Conservation (phyloP, 2,113 vertebrate species). For the Delphinus delphis region DNA sequence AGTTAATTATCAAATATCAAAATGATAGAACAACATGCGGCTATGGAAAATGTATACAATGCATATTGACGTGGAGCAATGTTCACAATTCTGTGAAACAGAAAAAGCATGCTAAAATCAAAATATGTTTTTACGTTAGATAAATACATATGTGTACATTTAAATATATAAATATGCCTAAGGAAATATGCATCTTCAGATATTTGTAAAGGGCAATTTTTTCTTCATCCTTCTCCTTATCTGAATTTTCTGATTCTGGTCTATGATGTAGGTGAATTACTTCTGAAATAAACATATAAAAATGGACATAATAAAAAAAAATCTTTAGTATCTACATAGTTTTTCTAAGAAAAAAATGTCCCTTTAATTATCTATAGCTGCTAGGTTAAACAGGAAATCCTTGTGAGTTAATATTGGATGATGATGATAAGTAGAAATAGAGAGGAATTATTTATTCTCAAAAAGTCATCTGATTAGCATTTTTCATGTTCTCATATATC, state of each 20-base stretch:
- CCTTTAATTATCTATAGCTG: not conserved
- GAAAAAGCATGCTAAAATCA: not conserved
- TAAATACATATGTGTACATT: not conserved
- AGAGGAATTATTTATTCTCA: not conserved
- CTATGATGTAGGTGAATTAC: not conserved
- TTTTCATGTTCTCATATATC: not conserved
- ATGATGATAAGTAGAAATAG: not conserved
- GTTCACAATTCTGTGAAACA: not conserved
- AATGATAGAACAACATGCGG: not conserved
- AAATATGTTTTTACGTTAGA: not conserved
- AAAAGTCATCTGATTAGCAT: not conserved
- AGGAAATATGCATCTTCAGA: not conserved
- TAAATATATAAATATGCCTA: not conserved
- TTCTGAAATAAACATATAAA: conserved; percentile 42
- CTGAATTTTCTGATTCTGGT: not conserved
- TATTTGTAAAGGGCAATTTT: not conserved
- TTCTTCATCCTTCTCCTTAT: not conserved
- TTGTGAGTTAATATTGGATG: not conserved
- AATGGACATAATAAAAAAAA: not conserved
- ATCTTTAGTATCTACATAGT: not conserved
- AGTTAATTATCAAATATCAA: not conserved
- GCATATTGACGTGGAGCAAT: not conserved
- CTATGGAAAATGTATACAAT: not conserved
- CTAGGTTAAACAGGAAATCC: not conserved
- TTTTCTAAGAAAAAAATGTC: not conserved